Evolutionary conservation across 2,113 vertebrate species (phyloP).

Genomic region (Calcarius ornatus): DNA sequence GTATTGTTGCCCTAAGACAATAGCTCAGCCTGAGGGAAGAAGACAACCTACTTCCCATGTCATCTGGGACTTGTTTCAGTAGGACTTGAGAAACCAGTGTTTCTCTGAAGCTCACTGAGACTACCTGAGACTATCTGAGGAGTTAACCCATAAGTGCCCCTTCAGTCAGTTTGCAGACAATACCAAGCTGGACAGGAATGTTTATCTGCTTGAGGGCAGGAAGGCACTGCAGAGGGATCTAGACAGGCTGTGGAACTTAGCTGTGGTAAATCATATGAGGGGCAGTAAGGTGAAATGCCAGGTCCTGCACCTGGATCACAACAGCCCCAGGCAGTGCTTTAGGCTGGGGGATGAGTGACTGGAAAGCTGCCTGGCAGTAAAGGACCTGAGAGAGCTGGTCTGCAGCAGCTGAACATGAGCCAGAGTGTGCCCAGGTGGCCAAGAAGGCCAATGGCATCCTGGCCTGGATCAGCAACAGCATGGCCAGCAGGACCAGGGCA

Average conservation of each 20-base stretch:
- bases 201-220: not conserved
- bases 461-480: accelerated
- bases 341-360: not conserved
- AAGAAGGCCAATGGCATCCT: not conserved
- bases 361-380: not conserved
- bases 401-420: not conserved
- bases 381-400: not conserved
- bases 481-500: not conserved
- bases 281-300: not conserved
- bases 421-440: not conserved
- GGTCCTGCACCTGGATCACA: not conserved
- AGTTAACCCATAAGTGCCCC: not conserved
- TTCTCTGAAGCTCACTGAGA: not conserved
- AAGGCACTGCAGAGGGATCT: not conserved
- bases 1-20: slow-evolving; percentile 13
- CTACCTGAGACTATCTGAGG: not conserved
- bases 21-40: not conserved
- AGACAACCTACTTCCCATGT: not conserved
- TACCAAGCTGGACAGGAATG: not conserved
- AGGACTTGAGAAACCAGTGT: not conserved
- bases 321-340: not conserved
- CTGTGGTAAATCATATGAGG: not conserved
- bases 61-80: not conserved
- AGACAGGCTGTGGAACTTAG: not conserved
- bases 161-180: not conserved